A percentile compares a stretch with the other conserved stretches of the same genome.
phyloP scores from a whole-genome alignment of 2,888 invertebrate genomes.

The Silvanus unidentatus region DNA sequence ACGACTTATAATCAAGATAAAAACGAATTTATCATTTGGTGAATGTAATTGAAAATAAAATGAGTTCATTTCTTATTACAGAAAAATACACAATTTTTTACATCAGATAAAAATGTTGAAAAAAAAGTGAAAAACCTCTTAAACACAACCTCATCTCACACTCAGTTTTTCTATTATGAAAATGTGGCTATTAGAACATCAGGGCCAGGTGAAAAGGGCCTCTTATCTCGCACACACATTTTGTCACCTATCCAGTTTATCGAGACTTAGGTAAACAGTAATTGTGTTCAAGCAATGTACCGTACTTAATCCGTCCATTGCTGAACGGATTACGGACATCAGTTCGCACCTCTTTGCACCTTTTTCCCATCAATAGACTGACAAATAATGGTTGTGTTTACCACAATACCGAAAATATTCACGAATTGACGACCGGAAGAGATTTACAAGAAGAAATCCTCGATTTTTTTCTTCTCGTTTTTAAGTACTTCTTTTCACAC shows the following conservation, averaged over 20 bases:
- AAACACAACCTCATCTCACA: too few relatives aligned
- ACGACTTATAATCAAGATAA: too few relatives aligned
- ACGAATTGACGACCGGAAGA: constrained; percentile 31
- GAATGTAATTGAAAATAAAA: too few relatives aligned
- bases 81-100: too few relatives aligned
- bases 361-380: constrained; percentile 28
- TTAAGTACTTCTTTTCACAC: neutral
- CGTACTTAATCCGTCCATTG: constrained; percentile 41
- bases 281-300: constrained; percentile 42
- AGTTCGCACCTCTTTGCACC: constrained; percentile 38
- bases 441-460: constrained; percentile 27
- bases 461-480: neutral
- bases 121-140: too few relatives aligned
- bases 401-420: constrained; percentile 27
- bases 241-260: constrained; percentile 36
- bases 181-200: too few relatives aligned
- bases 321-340: constrained; percentile 38
- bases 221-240: constrained; percentile 27
- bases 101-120: too few relatives aligned
- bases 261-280: constrained; percentile 44
- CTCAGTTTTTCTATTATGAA: too few relatives aligned
- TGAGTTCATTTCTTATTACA: too few relatives aligned
- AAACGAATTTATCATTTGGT: too few relatives aligned
- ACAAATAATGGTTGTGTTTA: constrained; percentile 30
- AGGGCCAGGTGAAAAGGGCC: constrained; percentile 27